Percentiles rank a stretch among this genome's conserved stretches.
Evolutionary conservation across 1,140 invertebrate genomes (phyloP).

Genomic region (Conus betulinus): DNA sequence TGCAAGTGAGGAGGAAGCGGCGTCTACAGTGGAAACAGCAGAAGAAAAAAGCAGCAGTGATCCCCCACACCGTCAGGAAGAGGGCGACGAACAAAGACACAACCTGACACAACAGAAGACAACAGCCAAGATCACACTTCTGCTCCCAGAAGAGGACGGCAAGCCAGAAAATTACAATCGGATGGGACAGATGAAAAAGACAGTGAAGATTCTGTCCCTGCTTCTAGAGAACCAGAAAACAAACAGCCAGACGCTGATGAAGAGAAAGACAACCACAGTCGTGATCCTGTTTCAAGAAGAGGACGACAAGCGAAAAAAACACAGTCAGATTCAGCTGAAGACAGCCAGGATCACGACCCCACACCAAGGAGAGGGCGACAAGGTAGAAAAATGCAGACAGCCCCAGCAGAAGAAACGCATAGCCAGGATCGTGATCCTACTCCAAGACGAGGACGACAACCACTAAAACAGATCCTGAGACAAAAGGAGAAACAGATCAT

Average conservation of each 20-base stretch:
- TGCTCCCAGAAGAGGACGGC: background rate
- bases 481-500: background rate
- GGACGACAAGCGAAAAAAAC: conserved; percentile 5
- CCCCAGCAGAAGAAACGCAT: background rate
- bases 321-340: background rate
- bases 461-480: background rate
- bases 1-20: background rate
- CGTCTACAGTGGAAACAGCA: background rate
- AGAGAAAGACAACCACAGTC: background rate
- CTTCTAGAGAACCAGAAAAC: too few relatives aligned
- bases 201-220: too few relatives aligned
- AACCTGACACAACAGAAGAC: background rate
- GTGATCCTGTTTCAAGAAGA: background rate
- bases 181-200: too few relatives aligned
- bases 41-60: background rate
- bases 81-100: background rate
- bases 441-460: background rate
- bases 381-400: background rate
- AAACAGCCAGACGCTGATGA: background rate
- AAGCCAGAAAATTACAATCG: background rate
- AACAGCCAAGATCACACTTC: background rate
- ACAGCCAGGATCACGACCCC: background rate
- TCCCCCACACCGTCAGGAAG: background rate
- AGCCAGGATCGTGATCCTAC: background rate
- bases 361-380: background rate